Base-by-base conservation (phyloP, 2,888 invertebrate genomes). In the Neoscelio sp. region DNA sequence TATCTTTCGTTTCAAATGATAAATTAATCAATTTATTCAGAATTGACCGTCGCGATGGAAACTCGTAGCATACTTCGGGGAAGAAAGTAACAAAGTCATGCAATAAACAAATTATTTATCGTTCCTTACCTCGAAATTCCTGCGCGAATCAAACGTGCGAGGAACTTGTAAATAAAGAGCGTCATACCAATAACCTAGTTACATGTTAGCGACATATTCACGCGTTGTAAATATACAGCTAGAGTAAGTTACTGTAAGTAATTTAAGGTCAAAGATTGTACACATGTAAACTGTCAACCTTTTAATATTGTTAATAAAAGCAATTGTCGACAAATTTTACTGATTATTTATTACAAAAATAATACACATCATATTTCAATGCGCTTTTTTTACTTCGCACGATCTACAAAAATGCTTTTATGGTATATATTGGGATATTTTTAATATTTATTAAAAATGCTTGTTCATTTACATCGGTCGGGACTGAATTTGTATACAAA, bases 51-150 rank as follows among this genome's bases (percentile, higher is more conserved):
- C 48, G 76, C 68, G 71, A 65, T 78, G 68, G 20, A 71, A 71
- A 71, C 30, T 71, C 17, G 67, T 65, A 78, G 77, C 77, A 78
- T 35, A 52, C 35, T 71, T 70, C 62, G 77, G 60, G 33, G n/a
- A 56, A 73, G 42, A 42, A 30, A 58, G 50, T 12, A 44, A 13
- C 30, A 56, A 54, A 30, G 3, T 33, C 7, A 33, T 58, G 44
- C 48, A 52, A 38, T 23, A 52, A 40, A 5, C 1, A 33, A 42
- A 35, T 28, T 64, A 58, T 56, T 23, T 65, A n/a, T 52, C 13
- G 13, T 62, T 71, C 44, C 64, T 73, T 64, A 54, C 56, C 54
- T 60, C 44, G 44, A 18, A 12, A 20, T 44, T 60, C 23, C 46
- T 56, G 48, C 17, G 26, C 26, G 15, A 17, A 46, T 8, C 3